A percentile compares a stretch with the other conserved stretches of the same genome.
Evolutionary conservation across 2,797 vertebrate genomes (phyloP).

Genomic region (Heterohyrax brucei): DNA sequence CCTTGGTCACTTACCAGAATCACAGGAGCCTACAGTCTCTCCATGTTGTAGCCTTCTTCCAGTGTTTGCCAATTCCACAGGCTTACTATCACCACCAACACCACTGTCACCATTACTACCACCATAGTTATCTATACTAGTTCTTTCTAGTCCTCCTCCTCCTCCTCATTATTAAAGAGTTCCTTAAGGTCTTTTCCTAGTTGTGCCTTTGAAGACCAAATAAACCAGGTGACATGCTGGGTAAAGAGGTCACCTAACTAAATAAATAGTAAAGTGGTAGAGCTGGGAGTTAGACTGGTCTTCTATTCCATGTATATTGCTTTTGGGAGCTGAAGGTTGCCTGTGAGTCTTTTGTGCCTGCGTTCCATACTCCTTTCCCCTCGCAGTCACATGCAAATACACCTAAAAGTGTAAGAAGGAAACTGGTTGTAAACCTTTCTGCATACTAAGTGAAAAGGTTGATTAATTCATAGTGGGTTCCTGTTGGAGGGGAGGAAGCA

Average conservation of each 20-base stretch:
- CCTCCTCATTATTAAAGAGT: neutral
- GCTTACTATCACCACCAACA: neutral
- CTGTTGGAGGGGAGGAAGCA: neutral
- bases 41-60: neutral
- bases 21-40: neutral
- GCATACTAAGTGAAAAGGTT: constrained; percentile 26
- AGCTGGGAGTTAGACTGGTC: neutral
- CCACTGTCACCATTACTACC: neutral
- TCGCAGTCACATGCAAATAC: neutral
- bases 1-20: neutral
- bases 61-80: neutral
- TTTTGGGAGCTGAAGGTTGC: neutral
- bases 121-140: neutral
- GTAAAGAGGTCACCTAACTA: neutral
- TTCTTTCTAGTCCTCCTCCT: too few species aligned
- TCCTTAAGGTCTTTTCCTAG: neutral
- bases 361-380: neutral
- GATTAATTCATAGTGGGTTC: neutral
- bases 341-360: neutral
- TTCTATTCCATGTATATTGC: neutral
- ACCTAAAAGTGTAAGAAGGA: neutral
- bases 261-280: neutral
- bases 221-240: neutral
- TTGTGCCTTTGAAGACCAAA: neutral
- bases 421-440: neutral